Conservation (phyloP, 2,113 vertebrate genomes). For the Ranitomeya imitator region DNA sequence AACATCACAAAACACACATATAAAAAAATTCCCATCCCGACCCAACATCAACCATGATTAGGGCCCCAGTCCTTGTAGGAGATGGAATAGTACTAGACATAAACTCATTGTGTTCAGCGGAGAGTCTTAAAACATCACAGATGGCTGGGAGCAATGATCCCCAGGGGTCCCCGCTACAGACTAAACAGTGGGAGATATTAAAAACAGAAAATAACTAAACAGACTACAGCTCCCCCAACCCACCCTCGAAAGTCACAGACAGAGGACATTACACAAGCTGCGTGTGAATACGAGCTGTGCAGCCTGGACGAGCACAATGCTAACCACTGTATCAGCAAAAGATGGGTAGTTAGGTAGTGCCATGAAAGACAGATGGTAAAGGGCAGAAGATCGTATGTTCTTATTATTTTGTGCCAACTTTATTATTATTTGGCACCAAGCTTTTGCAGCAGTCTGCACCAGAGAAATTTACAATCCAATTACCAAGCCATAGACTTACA, state of each 20-base stretch:
- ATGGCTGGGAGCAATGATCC: constrained; percentile 33
- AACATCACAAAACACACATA: neutral
- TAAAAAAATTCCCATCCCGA: neutral
- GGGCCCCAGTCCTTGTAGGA: constrained; percentile 8
- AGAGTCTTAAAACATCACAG: constrained; percentile 44
- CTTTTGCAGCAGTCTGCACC: neutral
- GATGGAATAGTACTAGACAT: constrained; percentile 45
- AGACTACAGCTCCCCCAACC: neutral
- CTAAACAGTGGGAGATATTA: constrained; percentile 46
- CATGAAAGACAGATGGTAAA: neutral
- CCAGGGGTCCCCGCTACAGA: constrained; percentile 43
- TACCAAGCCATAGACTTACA: neutral
- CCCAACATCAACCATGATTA: neutral
- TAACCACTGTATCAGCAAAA: neutral
- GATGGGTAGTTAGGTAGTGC: neutral
- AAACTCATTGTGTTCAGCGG: constrained; percentile 9
- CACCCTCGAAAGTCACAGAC: neutral
- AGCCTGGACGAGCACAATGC: neutral
- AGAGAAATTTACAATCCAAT: neutral
- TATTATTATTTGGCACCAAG: neutral
- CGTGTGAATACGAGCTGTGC: neutral
- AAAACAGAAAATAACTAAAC: constrained; percentile 46
- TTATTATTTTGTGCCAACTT: neutral
- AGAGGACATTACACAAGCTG: neutral
- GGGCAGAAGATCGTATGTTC: neutral